phyloP scores from a whole-genome alignment of 2,888 invertebrate species.

The Eremobia ochroleuca region DNA sequence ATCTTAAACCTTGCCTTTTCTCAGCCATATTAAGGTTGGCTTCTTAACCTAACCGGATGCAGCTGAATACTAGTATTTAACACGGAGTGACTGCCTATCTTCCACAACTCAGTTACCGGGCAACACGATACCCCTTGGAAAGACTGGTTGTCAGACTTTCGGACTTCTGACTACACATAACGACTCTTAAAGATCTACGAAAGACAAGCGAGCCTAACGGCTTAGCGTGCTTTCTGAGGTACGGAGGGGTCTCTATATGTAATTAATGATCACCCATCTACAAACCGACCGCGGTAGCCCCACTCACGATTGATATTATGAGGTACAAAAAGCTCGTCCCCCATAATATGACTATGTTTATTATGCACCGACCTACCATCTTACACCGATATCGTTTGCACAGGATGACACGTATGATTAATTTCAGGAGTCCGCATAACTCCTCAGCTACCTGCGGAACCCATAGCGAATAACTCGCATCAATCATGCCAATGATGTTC shows the following conservation, averaged over 20 bases:
- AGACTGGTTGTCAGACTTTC: background rate
- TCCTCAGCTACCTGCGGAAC: constrained; percentile 46
- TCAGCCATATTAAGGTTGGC: background rate
- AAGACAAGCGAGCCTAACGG: background rate
- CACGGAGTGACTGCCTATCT: background rate
- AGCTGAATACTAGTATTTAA: background rate
- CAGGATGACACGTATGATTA: constrained; percentile 56
- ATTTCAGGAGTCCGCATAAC: constrained; percentile 46
- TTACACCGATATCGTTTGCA: constrained; percentile 34
- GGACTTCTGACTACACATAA: too few relatives aligned
- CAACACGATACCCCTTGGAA: background rate
- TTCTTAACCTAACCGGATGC: background rate
- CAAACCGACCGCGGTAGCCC: background rate
- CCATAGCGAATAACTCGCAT: constrained; percentile 51
- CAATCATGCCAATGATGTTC: constrained; percentile 53
- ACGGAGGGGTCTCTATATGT: background rate
- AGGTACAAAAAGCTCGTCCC: background rate
- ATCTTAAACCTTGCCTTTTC: background rate
- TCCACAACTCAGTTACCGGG: background rate
- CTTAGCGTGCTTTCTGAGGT: background rate
- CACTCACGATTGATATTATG: background rate
- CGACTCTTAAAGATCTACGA: background rate
- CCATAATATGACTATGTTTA: constrained; percentile 3
- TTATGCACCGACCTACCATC: constrained; percentile 3
- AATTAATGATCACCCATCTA: background rate